Evolutionary conservation across 2,797 vertebrate genomes (phyloP).

Genomic region (Psittacula echo): DNA sequence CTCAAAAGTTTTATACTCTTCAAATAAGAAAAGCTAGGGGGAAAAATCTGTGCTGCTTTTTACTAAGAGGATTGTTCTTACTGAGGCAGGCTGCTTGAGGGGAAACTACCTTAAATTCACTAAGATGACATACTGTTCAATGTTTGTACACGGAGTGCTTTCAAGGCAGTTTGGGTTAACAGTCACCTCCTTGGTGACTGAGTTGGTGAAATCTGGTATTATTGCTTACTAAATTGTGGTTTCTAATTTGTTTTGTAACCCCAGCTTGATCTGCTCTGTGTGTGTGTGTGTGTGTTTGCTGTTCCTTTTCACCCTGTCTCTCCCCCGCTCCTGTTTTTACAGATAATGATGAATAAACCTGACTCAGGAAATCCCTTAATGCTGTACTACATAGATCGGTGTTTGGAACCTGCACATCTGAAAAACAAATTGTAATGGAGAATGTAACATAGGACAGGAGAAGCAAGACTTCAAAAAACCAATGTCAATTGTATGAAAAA

Average conservation of each 20-base stretch:
- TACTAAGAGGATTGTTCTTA: not conserved
- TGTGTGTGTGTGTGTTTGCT: not conserved
- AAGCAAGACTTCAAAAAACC: conserved; percentile 19
- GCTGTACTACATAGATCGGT: not conserved
- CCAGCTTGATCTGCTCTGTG: not conserved
- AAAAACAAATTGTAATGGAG: conserved; percentile 17
- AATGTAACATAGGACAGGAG: conserved; percentile 19
- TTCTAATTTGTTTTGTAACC: not conserved
- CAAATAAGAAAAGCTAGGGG: not conserved
- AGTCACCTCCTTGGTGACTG: not conserved
- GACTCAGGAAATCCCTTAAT: conserved; percentile 66
- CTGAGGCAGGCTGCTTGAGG: not conserved
- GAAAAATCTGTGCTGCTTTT: not conserved
- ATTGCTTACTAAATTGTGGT: not conserved
- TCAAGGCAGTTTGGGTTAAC: not conserved
- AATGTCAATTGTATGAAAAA: conserved; percentile 50
- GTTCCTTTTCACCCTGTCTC: not conserved
- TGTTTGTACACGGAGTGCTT: not conserved
- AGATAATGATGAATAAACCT: conserved; percentile 92
- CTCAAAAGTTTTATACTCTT: not conserved
- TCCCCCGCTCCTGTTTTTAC: conserved; percentile 9
- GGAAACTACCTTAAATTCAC: not conserved
- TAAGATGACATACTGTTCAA: accelerated
- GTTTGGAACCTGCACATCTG: conserved; percentile 45
- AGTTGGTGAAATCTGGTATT: not conserved